Base-by-base conservation (phyloP, 2,113 vertebrate species). In the Semnornis frantzii region DNA sequence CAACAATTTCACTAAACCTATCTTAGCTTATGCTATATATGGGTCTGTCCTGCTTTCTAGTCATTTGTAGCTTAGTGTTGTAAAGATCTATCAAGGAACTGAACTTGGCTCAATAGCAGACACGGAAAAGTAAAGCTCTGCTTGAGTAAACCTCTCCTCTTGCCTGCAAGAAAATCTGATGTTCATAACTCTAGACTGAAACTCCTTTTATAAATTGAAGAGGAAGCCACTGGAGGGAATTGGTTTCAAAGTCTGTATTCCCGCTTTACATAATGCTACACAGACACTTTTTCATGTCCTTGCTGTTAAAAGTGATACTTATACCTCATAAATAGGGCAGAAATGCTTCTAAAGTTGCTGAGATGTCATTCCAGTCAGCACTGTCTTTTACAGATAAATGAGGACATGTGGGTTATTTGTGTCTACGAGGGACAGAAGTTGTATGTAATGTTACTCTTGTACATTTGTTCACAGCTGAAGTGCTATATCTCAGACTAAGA, bases 381-480 rank as follows among this genome's bases (percentile, higher is more conserved):
- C 4, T 33, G 9, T 57, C 52, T 59, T 74, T 64, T 46, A 34
- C 5, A 52, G 66, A 71, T 52, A 95, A 82, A 81, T 81, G 69
- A 92, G 18, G 15, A 93, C 4, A 5, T 65, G 39, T 64, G 78
- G 34, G 52, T 79, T 92, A 88, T 83, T 92, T 66, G 81, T 89
- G 63, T 72, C 79, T 90, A 75, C n/a, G 21, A 12, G 39, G 16
- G 76, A 30, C 87, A 79, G 54, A 71, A 86, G 55, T 75, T 93
- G 39, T 30, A 69, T 70, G 70, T 37, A 55, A 50, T 73, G 59
- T 39, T 42, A 50, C 9, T 91, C 13, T n/a, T 3, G 1, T 44
- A 66, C 30, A 58, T 93, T 63, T 88, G 34, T 94, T 87, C 68
- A 74, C 48, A 90, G 95, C 84, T 78, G 27, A 90, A 95, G 65